Conservation (phyloP, 2,797 vertebrate species). For the Micromesistius poutassou region DNA sequence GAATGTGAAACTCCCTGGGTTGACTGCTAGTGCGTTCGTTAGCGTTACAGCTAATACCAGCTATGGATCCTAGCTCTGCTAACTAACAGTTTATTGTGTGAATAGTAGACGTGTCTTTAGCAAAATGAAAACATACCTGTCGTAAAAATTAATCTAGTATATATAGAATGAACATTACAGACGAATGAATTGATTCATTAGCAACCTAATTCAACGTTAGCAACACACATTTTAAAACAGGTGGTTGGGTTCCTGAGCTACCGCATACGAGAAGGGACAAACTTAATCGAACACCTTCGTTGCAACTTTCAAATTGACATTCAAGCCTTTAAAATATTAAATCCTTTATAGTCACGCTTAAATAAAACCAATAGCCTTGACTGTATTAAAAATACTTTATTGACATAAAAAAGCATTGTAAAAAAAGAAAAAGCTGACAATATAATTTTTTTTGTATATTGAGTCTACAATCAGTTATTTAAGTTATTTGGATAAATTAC, state of each 20-base stretch:
- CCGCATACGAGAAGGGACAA: conserved; percentile 39
- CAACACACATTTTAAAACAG: neutral
- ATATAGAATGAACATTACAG: neutral
- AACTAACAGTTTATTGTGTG: neutral
- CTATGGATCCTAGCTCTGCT: neutral
- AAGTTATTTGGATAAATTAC: neutral
- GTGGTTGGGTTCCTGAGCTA: conserved; percentile 23
- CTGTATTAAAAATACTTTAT: neutral
- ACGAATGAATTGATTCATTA: neutral
- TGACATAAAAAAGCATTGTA: neutral
- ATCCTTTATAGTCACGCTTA: neutral
- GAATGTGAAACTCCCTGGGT: neutral
- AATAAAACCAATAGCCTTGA: neutral
- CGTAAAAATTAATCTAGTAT: neutral
- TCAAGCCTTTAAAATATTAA: too few species aligned
- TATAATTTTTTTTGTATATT: neutral
- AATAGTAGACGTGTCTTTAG: neutral
- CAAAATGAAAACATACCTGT: neutral
- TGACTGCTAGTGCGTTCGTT: neutral
- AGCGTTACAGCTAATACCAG: neutral
- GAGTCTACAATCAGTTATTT: neutral
- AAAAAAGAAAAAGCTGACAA: neutral
- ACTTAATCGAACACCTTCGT: neutral
- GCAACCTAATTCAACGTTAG: neutral
- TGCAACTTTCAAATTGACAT: neutral